These are phyloP conservation scores for Aporrectodea caliginosa DNA, from an alignment of 1,140 invertebrate genomes.

Conservation along the genomic window DNA sequence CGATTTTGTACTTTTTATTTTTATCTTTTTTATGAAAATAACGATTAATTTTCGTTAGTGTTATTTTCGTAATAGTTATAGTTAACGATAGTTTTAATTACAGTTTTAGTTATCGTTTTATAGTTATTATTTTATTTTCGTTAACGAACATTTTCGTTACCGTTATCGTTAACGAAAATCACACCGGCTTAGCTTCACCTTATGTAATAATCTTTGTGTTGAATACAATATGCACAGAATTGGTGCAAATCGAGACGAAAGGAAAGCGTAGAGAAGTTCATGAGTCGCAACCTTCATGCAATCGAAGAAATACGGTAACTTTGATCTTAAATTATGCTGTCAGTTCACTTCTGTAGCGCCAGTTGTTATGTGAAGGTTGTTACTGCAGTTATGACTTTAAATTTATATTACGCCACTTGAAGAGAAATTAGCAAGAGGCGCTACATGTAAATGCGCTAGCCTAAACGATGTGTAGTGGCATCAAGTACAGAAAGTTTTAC, in stretches of 20 bases:
- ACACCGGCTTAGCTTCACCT: neutral
- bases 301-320: conserved; percentile 22
- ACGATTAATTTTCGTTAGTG: neutral
- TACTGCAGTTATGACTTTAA: neutral
- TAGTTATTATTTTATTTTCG: neutral
- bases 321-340: too few species aligned
- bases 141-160: neutral
- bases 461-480: neutral
- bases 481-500: neutral
- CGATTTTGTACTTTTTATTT: too few species aligned
- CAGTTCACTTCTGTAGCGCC: too few species aligned
- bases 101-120: neutral
- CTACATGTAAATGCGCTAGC: neutral
- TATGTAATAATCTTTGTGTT: neutral
- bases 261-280: conserved; percentile 13
- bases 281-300: conserved; percentile 4
- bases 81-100: neutral
- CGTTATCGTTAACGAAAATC: neutral
- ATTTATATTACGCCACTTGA: neutral
- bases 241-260: conserved; percentile 14
- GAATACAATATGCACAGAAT: neutral
- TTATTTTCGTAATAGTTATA: neutral
- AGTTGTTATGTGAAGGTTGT: neutral
- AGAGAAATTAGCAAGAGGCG: neutral
- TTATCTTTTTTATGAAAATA: too few species aligned